Conservation (phyloP, 2,888 invertebrate species). For the Drosophila prolongata region DNA sequence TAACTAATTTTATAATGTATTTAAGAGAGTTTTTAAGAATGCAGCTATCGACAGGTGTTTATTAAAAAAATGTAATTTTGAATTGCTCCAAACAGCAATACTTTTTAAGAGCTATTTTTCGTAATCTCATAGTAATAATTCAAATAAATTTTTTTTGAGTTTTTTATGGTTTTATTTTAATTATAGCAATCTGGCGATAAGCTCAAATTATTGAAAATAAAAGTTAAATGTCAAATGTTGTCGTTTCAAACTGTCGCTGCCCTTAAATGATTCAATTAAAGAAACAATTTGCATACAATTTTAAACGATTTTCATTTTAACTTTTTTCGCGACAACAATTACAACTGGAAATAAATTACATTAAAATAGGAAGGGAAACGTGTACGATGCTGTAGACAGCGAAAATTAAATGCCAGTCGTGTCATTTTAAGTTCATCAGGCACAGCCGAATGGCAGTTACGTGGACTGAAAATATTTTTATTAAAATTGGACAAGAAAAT, state of each 20-base stretch:
- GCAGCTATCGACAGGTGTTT: too few species aligned
- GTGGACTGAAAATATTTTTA: slow-evolving; percentile 57
- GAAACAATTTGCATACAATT: slow-evolving; percentile 71
- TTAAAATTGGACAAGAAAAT: slow-evolving; percentile 38
- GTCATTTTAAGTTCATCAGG: slow-evolving; percentile 78
- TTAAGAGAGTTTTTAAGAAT: too few species aligned
- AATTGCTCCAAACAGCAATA: too few species aligned
- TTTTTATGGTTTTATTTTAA: slow-evolving; percentile 56
- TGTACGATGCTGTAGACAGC: slow-evolving; percentile 38
- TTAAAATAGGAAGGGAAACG: slow-evolving; percentile 65
- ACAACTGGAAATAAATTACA: slow-evolving; percentile 76
- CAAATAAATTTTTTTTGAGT: slow-evolving; percentile 10
- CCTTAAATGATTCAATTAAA: slow-evolving; percentile 74
- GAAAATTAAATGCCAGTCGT: slow-evolving; percentile 56
- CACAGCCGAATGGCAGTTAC: slow-evolving; percentile 25
- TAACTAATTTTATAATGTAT: too few species aligned
- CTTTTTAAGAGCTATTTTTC: too few species aligned
- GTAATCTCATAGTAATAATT: slow-evolving; percentile 11
- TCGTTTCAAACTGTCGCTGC: slow-evolving; percentile 31
- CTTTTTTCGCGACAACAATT: slow-evolving; percentile 51
- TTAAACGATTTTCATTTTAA: slow-evolving; percentile 29
- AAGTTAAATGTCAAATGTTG: slow-evolving; percentile 39
- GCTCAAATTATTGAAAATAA: slow-evolving; percentile 67
- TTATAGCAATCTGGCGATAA: slow-evolving; percentile 60
- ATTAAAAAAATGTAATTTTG: too few species aligned